These are phyloP conservation scores for Camponotus fellah DNA, from an alignment of 2,888 invertebrate species.

Conservation along the genomic window DNA sequence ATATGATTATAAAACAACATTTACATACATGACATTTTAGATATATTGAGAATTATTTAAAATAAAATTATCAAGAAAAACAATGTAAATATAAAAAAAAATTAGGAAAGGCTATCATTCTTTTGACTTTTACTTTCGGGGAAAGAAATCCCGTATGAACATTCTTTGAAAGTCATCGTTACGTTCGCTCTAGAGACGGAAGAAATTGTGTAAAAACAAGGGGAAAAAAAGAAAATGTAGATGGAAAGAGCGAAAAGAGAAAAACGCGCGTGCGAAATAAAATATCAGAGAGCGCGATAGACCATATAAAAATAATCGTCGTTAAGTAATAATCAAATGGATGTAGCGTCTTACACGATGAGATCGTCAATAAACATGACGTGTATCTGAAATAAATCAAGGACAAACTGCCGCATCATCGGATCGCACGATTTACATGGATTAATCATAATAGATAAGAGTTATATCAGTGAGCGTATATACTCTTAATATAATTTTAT, in stretches of 20 bases:
- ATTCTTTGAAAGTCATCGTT: too few relatives aligned
- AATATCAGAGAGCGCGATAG: too few relatives aligned
- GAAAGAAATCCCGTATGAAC: too few relatives aligned
- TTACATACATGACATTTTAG: not conserved
- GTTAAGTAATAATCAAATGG: conserved; percentile 9
- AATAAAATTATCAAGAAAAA: not conserved
- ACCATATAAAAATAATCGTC: too few relatives aligned
- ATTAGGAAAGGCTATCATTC: too few relatives aligned
- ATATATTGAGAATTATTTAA: not conserved
- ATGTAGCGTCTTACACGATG: conserved; percentile 22
- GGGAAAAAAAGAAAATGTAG: too few relatives aligned
- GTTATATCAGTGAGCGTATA: not conserved
- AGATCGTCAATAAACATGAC: conserved; percentile 40
- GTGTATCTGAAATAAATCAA: conserved; percentile 36
- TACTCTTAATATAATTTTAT: not conserved
- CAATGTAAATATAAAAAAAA: too few relatives aligned
- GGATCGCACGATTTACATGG: conserved; percentile 18
- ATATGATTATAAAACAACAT: not conserved
- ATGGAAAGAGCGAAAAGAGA: too few relatives aligned
- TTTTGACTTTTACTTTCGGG: too few relatives aligned
- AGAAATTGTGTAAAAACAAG: too few relatives aligned
- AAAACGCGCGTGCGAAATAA: too few relatives aligned
- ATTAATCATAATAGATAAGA: conserved; percentile 27
- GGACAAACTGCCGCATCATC: conserved; percentile 5
- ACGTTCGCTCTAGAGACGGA: too few relatives aligned